Evolutionary conservation across 2,888 invertebrate species (phyloP), one percentile per base, ranked within the genome.

Genomic region (Acanthopleura granulata): DNA sequence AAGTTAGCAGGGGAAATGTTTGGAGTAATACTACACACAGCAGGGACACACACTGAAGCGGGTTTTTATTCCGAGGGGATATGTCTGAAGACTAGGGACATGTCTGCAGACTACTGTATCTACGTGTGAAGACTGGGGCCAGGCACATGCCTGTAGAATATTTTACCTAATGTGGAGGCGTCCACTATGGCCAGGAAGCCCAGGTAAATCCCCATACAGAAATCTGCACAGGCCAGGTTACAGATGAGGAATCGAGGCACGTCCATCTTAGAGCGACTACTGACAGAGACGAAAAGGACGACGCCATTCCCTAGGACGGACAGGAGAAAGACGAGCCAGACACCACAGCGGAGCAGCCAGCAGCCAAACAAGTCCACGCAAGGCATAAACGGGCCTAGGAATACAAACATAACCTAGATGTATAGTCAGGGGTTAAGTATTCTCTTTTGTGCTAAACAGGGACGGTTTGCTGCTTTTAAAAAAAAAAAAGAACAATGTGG

Each of bases 301-400:
- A 96, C 96, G 70, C 97, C 97, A 91, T 99, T 99, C 80, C 99
- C 99, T 73, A 98, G 93, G 92, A 99, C 94, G 62, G 98, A 97
- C 84, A 98, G 93, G 76, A 98, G 93, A 91, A 98, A 98, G 69
- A 99, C 97, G 22, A 97, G 94, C 98, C 99, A 99, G 73, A 98
- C 97, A 27, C 98, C 97, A 90, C 97, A 98, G 62, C 97, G 94
- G 84, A 98, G 92, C 6, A 97, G 97, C 98, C 98, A 98, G 97
- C 97, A 98, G 89, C 97, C 97, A 91, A 98, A 98, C 75, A 98
- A 92, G 91, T 98, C 98, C 88, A 96, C 95, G 90, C 98, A 98
- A 6, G 98, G 98, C 87, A 97, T 92, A 92, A 98, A 98, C 3
- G 98, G 97, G 40, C 96, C 96, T 94, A 27, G 25, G 25, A 66